Conservation (phyloP, 1,140 invertebrate species). For the Adelges cooleyi region DNA sequence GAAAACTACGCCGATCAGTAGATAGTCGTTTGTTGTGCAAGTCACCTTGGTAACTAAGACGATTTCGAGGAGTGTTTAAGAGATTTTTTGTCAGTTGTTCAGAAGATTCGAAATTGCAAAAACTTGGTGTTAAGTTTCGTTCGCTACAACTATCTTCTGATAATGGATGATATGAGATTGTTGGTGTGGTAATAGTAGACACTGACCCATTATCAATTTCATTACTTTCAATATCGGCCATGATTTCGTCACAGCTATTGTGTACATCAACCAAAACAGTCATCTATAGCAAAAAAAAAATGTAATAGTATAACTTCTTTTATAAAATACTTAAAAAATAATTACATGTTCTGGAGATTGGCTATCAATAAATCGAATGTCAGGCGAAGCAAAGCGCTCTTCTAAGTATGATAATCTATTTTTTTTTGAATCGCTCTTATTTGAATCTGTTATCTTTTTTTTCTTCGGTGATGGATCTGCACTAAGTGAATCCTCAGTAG, state of each 20-base stretch:
- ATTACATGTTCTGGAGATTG: slow-evolving; percentile 42
- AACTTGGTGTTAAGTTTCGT: neutral
- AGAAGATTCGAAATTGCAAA: neutral
- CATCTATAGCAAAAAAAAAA: slow-evolving; percentile 3
- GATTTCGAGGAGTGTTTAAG: slow-evolving; percentile 24
- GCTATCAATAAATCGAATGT: slow-evolving; percentile 46
- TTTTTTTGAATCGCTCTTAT: slow-evolving; percentile 14
- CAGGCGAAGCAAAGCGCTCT: slow-evolving; percentile 42
- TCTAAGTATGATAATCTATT: slow-evolving; percentile 43
- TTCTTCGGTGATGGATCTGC: slow-evolving; percentile 36
- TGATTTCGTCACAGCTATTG: slow-evolving; percentile 10
- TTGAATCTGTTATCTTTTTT: slow-evolving; percentile 33
- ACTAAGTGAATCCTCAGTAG: slow-evolving; percentile 34
- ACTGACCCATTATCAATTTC: slow-evolving; percentile 7
- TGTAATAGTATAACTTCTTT: neutral
- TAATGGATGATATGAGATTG: slow-evolving; percentile 30
- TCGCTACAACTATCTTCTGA: slow-evolving; percentile 31
- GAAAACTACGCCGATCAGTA: slow-evolving; percentile 10
- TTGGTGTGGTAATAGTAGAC: slow-evolving; percentile 30
- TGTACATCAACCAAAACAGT: neutral
- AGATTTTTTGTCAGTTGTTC: neutral
- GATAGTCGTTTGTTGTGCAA: neutral
- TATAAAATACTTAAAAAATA: neutral
- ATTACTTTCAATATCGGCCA: slow-evolving; percentile 18
- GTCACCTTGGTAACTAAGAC: slow-evolving; percentile 31